A percentile compares a stretch with the other conserved stretches of the same genome.
These are phyloP conservation scores for Drosophila fungiperda DNA, from an alignment of 2,888 invertebrate species.

Conservation along the genomic window DNA sequence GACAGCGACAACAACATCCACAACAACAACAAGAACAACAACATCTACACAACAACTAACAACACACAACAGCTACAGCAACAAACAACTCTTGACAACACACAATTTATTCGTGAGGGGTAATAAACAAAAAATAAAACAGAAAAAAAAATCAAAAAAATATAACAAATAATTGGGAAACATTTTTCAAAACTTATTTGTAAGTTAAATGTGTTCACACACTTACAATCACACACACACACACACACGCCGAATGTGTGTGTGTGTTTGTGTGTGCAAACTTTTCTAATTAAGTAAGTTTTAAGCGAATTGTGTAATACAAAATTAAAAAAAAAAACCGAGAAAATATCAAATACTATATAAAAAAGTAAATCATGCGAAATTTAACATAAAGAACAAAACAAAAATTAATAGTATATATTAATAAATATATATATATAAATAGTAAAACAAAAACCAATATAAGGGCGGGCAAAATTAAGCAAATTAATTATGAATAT, in stretches of 20 bases:
- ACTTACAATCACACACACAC: constrained; percentile 47
- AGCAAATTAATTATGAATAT: constrained; percentile 77
- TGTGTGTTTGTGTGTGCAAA: constrained; percentile 49
- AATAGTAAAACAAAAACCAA: constrained; percentile 66
- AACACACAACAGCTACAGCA: constrained; percentile 37
- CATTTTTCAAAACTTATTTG: constrained; percentile 66
- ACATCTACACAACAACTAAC: constrained; percentile 42
- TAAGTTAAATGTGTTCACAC: constrained; percentile 64
- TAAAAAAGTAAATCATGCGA: constrained; percentile 68
- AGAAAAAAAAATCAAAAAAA: constrained; percentile 20
- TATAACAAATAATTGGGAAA: constrained; percentile 32
- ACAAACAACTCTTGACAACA: constrained; percentile 49
- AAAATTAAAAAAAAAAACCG: constrained; percentile 37
- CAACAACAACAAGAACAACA: constrained; percentile 16
- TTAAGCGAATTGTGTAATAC: constrained; percentile 69
- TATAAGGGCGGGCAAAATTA: constrained; percentile 79
- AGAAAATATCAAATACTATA: constrained; percentile 64
- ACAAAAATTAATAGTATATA: constrained; percentile 58
- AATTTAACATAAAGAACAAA: constrained; percentile 58
- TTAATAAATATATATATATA: constrained; percentile 54
- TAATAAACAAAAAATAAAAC: constrained; percentile 23
- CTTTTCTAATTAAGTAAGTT: constrained; percentile 76
- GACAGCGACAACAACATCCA: constrained; percentile 22
- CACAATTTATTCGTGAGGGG: constrained; percentile 72
- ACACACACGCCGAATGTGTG: constrained; percentile 27